Evolutionary conservation across 1,140 invertebrate species (phyloP).

Genomic region (Stenopsyche tienmushanensis): DNA sequence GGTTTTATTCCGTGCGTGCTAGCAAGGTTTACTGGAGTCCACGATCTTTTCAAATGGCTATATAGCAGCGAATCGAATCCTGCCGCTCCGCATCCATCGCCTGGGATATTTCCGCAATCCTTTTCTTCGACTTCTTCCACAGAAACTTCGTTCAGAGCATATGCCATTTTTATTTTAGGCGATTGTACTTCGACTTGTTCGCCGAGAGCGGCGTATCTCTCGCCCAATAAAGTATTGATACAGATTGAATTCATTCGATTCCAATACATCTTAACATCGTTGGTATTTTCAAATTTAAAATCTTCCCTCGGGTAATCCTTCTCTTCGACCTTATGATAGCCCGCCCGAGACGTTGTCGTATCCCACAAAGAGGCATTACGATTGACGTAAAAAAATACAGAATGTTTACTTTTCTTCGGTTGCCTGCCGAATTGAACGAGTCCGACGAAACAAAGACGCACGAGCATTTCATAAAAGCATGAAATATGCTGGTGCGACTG

Average conservation of each 20-base stretch:
- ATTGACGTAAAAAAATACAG: constrained; percentile 70
- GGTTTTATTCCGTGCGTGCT: constrained; percentile 7
- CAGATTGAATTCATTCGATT: constrained; percentile 65
- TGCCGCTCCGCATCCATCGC: constrained; percentile 67
- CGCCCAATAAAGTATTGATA: constrained; percentile 55
- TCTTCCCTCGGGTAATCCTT: constrained; percentile 56
- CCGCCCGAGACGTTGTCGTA: constrained; percentile 60
- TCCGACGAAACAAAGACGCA: constrained; percentile 62
- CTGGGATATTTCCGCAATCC: constrained; percentile 59
- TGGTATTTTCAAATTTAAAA: constrained; percentile 57
- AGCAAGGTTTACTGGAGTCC: constrained; percentile 46
- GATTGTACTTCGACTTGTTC: constrained; percentile 19
- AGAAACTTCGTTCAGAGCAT: constrained; percentile 2
- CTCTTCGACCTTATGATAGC: constrained; percentile 63
- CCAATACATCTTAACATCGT: constrained; percentile 69
- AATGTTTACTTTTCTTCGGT: constrained; percentile 68
- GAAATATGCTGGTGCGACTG: constrained; percentile 64
- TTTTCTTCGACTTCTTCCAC: constrained; percentile 10
- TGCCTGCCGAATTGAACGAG: constrained; percentile 70
- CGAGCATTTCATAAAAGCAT: constrained; percentile 60
- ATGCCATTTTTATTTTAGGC: constrained; percentile 25
- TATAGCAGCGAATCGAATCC: constrained; percentile 70
- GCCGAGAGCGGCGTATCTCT: constrained; percentile 17
- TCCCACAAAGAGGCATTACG: constrained; percentile 60
- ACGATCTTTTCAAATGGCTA: constrained; percentile 65